Evolutionary conservation across 2,113 vertebrate species (phyloP).

Genomic region (Brachypteracias leptosomus): DNA sequence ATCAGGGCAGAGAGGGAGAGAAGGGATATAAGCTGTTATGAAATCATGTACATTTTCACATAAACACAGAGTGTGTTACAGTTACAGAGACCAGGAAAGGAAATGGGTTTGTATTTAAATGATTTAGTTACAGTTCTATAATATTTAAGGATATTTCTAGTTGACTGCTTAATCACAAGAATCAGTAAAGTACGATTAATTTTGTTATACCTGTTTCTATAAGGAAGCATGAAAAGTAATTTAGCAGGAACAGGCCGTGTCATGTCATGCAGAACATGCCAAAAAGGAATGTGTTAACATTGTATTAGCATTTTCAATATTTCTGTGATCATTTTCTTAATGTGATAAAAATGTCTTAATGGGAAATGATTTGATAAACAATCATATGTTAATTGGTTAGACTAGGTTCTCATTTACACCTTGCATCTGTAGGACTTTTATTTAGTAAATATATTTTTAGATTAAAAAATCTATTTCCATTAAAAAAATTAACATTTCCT

Average conservation of each 20-base stretch:
- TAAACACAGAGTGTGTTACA: not conserved
- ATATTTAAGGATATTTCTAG: not conserved
- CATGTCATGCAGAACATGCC: not conserved
- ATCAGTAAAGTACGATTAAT: not conserved
- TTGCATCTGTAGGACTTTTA: not conserved
- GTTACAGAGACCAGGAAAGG: not conserved
- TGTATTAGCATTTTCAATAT: not conserved
- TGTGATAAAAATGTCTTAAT: not conserved
- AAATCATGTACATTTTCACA: not conserved
- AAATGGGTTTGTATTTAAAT: not conserved
- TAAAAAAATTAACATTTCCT: not conserved
- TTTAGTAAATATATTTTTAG: not conserved
- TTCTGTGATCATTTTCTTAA: not conserved
- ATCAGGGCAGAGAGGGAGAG: not conserved
- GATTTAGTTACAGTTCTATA: not conserved
- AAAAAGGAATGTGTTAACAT: not conserved
- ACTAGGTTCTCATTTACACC: not conserved
- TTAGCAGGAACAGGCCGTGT: not conserved
- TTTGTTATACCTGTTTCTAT: not conserved
- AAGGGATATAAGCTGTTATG: not conserved
- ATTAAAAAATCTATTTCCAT: fast-evolving
- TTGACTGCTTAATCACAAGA: not conserved
- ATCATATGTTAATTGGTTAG: not conserved
- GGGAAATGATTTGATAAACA: not conserved
- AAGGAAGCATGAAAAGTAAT: not conserved